Base-by-base conservation (phyloP, 2,113 vertebrate species). In the Camelus bactrianus region DNA sequence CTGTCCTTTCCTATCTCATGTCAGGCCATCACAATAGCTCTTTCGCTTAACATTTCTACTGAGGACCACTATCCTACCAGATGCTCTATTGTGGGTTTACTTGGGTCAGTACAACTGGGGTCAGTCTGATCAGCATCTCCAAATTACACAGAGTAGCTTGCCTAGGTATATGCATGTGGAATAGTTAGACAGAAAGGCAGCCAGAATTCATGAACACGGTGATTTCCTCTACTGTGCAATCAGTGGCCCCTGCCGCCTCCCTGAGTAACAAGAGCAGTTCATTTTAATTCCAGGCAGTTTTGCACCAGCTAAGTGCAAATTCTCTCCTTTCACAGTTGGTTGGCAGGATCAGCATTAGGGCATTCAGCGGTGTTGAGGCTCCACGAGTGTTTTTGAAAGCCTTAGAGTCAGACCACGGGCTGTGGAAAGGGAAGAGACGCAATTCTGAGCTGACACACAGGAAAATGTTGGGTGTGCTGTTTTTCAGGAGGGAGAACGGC, bases 291-390 rank as follows among this genome's bases (percentile, higher is more conserved):
- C 62, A 69, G 79, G 48, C 84, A 17, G 70, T 77, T 92, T 93
- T 90, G 82, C 72, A 85, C 82, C 80, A 97, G 90, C 60, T 89
- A 77, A 85, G 89, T 88, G 85, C 73, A 89, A 32, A 6, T 93
- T 96, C 89, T 91, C 92, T 93, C 83, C 38, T 95, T 90, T 89
- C 77, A 69, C 52, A 91, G 79, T 35, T 82, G 81, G 0, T 19
- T 95, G 84, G 88, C 64, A 79, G 76, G 46, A 20, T 7, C 72
- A 64, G n/a, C 89, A 12, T 42, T 46, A 22, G 85, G 69, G n/a
- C 65, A 77, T 73, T 62, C 52, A 84, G 17, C 14, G 15, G 91
- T 73, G 20, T 0, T 2, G 28, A 96, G 94, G 56, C 26, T 73
- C 77, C 72, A 14, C 26, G 56, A 46, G 65, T 84, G 73, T 69